Base-by-base conservation (phyloP, 2,888 invertebrate genomes). In the Meliscaeva auricollis region DNA sequence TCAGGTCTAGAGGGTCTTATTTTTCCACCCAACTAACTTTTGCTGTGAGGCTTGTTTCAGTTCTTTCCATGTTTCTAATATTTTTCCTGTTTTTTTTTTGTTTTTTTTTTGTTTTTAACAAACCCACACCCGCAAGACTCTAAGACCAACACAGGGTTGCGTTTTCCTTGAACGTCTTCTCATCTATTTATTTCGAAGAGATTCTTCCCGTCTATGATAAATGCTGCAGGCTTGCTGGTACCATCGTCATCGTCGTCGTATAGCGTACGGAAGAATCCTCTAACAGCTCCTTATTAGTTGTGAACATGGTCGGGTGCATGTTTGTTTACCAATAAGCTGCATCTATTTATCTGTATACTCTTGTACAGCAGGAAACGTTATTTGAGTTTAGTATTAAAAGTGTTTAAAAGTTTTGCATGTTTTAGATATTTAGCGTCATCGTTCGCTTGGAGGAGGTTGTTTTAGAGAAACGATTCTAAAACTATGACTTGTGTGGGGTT, bases 241-340 rank as follows among this genome's bases (percentile, higher is more conserved):
- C 38, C 38, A 15, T 38, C 26, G 68, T 74, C 54, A 7, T 46
- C 17, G 15, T 46, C 46, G 5, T 46, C 13, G 1, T 54, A 32
- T 35, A 17, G 20, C 41, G 11, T n/a, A 64, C 74, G 62, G 69
- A 74, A 79, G 74, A 79, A 74, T 74, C 15, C 62, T 64, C 78
- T 74, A 83, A 74, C 83, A 83, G 83, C 74, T 83, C 83, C 83
- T 83, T 83, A 83, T 83, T 83, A 83, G 83, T 79, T 83, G 78
- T 79, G 78, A 83, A 83, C 83, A 83, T 79, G 73, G 74, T 69
- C 48, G 74, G 73, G 56, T 83, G 83, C 83, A 79, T 83, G 83
- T 83, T 79, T 83, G 83, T 58, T 79, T 79, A 74, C 83, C 83
- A 83, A 78, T 78, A 83, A 83, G 74, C 78, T 83, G 68, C 78